Evolutionary conservation across 2,113 vertebrate genomes (phyloP).

Genomic region (Cyanoliseus patagonus): DNA sequence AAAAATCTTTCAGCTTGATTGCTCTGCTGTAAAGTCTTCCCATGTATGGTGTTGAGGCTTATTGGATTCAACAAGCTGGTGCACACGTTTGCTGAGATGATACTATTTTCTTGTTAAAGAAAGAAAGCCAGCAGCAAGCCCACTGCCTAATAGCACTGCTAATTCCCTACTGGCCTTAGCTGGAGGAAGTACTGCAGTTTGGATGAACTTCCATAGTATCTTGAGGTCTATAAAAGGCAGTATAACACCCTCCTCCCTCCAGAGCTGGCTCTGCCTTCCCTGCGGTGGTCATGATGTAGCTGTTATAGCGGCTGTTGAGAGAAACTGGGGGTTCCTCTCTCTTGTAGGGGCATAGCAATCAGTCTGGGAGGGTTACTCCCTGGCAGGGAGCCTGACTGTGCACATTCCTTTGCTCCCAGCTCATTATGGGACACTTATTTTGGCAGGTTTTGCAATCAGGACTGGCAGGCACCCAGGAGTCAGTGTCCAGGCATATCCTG

Average conservation of each 20-base stretch:
- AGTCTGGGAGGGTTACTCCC: not conserved
- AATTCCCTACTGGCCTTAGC: not conserved
- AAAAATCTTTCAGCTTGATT: not conserved
- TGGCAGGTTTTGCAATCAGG: conserved; percentile 16
- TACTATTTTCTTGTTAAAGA: not conserved
- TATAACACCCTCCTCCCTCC: accelerated
- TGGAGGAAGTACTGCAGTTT: not conserved
- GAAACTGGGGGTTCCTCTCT: not conserved
- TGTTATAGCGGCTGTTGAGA: not conserved
- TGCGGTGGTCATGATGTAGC: accelerated
- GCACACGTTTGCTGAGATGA: not conserved
- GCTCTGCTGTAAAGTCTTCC: not conserved
- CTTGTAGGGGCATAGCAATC: not conserved
- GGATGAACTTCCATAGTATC: not conserved
- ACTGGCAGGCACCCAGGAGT: conserved; percentile 11
- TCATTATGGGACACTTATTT: not conserved
- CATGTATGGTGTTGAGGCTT: not conserved
- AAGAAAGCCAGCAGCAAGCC: not conserved
- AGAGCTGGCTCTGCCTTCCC: not conserved
- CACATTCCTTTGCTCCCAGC: conserved; percentile 21
- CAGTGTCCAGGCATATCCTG: not conserved
- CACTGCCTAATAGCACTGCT: not conserved
- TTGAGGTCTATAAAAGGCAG: not conserved
- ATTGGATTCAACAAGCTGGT: not conserved
- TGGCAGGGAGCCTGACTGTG: not conserved